Evolutionary conservation across 2,797 vertebrate species (phyloP).

Genomic region (Ambastaia sidthimunki): DNA sequence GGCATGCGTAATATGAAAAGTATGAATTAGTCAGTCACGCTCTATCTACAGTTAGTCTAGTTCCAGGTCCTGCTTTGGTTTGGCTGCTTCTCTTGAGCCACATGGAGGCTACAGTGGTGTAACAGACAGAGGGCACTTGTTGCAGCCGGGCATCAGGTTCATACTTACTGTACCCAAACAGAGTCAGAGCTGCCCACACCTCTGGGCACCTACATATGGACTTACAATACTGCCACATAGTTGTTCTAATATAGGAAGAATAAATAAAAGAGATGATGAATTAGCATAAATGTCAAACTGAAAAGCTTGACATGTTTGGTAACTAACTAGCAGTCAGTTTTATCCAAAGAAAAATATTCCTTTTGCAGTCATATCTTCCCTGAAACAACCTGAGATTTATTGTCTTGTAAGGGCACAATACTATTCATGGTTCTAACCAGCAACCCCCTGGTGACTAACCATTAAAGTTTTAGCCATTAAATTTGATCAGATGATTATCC

Average conservation of each 20-base stretch:
- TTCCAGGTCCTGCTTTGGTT: slow-evolving; percentile 71
- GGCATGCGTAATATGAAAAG: slow-evolving; percentile 16
- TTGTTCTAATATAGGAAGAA: slow-evolving; percentile 66
- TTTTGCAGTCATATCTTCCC: background rate
- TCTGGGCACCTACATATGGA: slow-evolving; percentile 58
- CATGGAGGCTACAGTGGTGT: slow-evolving; percentile 66
- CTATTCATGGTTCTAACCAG: too few relatives aligned
- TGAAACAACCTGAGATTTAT: background rate
- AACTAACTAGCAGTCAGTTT: too few relatives aligned
- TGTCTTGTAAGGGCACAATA: background rate
- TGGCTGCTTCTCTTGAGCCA: slow-evolving; percentile 68
- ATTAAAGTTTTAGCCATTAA: slow-evolving; percentile 19
- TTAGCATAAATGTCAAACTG: slow-evolving; percentile 33
- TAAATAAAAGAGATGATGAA: slow-evolving; percentile 39
- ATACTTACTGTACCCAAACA: slow-evolving; percentile 69
- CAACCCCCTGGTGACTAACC: background rate
- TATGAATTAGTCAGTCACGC: slow-evolving; percentile 57
- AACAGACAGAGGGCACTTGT: slow-evolving; percentile 79
- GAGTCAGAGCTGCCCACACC: slow-evolving; percentile 61
- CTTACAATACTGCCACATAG: slow-evolving; percentile 70
- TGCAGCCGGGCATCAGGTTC: slow-evolving; percentile 68
- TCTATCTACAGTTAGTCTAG: slow-evolving; percentile 50
- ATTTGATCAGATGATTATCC: background rate
- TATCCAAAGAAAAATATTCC: background rate
- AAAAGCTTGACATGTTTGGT: background rate